Conservation (phyloP, 2,888 invertebrate species). For the Mythimna vitellina region DNA sequence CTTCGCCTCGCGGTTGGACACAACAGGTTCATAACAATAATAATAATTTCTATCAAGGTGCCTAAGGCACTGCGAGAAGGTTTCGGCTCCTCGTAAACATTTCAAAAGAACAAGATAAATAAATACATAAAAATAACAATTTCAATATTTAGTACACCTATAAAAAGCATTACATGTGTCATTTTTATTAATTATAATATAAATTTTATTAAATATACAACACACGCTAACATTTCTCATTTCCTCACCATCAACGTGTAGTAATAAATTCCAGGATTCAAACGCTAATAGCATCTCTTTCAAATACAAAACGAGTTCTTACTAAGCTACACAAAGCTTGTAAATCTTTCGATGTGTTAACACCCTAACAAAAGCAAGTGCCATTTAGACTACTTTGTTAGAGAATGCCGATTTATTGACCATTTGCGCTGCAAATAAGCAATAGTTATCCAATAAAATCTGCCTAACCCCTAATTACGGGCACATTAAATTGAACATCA, state of each 20-base stretch:
- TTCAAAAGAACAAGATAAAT: too few relatives aligned
- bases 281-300: background rate
- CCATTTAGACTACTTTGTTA: constrained; percentile 72
- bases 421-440: constrained; percentile 67
- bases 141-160: too few relatives aligned
- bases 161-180: too few relatives aligned
- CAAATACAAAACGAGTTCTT: too few relatives aligned
- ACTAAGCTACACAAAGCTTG: background rate
- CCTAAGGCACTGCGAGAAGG: too few relatives aligned
- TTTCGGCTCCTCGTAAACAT: too few relatives aligned
- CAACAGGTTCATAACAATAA: too few relatives aligned
- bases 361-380: constrained; percentile 45
- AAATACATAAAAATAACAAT: too few relatives aligned
- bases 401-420: constrained; percentile 73
- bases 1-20: too few relatives aligned
- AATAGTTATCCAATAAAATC: constrained; percentile 75
- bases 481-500: constrained; percentile 75
- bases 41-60: too few relatives aligned
- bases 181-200: too few relatives aligned
- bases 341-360: constrained; percentile 25
- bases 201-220: too few relatives aligned
- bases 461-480: constrained; percentile 75
- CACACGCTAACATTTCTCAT: background rate
- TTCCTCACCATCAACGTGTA: background rate
- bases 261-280: background rate